Conservation (phyloP, 2,797 vertebrate genomes). For the Arrhamphus sclerolepis region DNA sequence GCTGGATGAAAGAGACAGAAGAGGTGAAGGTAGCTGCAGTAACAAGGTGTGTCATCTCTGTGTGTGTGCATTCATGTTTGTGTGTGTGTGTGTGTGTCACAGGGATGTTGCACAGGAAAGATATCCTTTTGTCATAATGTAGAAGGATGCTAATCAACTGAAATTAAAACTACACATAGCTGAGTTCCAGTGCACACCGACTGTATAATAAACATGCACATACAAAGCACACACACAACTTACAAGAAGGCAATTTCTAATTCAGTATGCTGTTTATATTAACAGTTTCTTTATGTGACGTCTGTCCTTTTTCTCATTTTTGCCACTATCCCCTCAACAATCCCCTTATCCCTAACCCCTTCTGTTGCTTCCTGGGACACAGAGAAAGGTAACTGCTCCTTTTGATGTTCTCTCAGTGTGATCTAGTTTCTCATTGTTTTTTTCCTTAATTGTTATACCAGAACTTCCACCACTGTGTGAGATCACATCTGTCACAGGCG, state of each 20-base stretch:
- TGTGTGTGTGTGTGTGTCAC: neutral
- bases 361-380: slow-evolving; percentile 60
- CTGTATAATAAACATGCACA: slow-evolving; percentile 1
- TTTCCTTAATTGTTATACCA: slow-evolving; percentile 37
- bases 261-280: slow-evolving; percentile 24
- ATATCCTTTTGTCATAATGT: slow-evolving; percentile 31
- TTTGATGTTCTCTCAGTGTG: slow-evolving; percentile 16
- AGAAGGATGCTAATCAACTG: slow-evolving; percentile 22
- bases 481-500: slow-evolving; percentile 40
- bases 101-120: slow-evolving; percentile 23
- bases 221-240: slow-evolving; percentile 21
- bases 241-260: slow-evolving; percentile 27
- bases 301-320: slow-evolving; percentile 1
- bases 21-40: slow-evolving; percentile 15
- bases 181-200: slow-evolving; percentile 15
- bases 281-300: slow-evolving; percentile 31
- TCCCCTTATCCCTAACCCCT: neutral
- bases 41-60: slow-evolving; percentile 13
- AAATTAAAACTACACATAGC: slow-evolving; percentile 50
- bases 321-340: neutral
- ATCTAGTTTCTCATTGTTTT: slow-evolving; percentile 39
- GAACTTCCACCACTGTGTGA: slow-evolving; percentile 7
- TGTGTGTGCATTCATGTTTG: slow-evolving; percentile 6
- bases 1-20: slow-evolving; percentile 47
- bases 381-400: slow-evolving; percentile 77